Percentiles rank a stretch among this genome's conserved stretches.
These are phyloP conservation scores for Hiodon tergisus DNA, from an alignment of 2,113 vertebrate genomes.

Conservation along the genomic window DNA sequence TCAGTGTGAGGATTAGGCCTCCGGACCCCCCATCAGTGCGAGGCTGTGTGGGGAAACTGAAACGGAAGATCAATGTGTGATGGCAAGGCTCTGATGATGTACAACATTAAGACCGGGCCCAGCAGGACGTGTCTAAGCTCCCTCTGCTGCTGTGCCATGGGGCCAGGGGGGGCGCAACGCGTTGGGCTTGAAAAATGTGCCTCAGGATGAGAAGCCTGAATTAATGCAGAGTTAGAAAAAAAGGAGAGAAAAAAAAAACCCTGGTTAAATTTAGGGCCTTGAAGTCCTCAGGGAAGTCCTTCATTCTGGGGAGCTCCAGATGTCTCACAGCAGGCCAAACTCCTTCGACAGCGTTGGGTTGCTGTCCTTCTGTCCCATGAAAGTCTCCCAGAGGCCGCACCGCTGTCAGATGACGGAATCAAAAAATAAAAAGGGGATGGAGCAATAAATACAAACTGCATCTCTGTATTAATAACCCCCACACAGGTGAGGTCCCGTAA, in stretches of 20 bases:
- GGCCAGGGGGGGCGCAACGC: slow-evolving; percentile 40
- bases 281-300: slow-evolving; percentile 1
- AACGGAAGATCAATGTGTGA: slow-evolving; percentile 17
- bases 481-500: too few relatives aligned
- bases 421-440: too few relatives aligned
- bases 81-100: neutral
- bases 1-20: slow-evolving; percentile 5
- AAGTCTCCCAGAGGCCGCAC: too few relatives aligned
- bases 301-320: too few relatives aligned
- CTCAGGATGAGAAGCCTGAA: slow-evolving; percentile 2
- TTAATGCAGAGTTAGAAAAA: neutral
- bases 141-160: slow-evolving; percentile 45
- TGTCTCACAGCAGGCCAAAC: too few relatives aligned
- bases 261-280: neutral
- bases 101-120: slow-evolving; percentile 9
- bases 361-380: too few relatives aligned
- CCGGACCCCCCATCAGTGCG: slow-evolving; percentile 17
- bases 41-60: slow-evolving; percentile 5
- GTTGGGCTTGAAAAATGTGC: slow-evolving; percentile 43
- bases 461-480: too few relatives aligned
- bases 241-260: too few relatives aligned
- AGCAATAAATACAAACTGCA: too few relatives aligned
- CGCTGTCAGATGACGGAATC: too few relatives aligned
- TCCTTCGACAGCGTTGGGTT: too few relatives aligned
- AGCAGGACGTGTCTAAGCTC: slow-evolving; percentile 15